Base-by-base conservation (phyloP, 2,797 vertebrate species). In the Cyclura pinguis region DNA sequence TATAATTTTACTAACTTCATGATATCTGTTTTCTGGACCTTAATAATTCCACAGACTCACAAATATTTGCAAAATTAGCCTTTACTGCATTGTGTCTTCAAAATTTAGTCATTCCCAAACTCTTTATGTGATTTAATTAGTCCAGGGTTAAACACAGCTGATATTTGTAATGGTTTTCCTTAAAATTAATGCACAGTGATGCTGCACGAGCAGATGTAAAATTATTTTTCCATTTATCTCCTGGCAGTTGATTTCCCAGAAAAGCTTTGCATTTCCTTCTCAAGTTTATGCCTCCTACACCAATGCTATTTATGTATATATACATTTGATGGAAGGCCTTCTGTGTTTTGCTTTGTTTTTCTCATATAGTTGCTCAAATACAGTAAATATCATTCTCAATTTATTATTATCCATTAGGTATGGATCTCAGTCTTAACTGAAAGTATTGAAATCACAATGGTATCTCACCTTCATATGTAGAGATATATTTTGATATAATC, bases 221-320 rank as follows among this genome's bases (percentile, higher is more conserved):
- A 80, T 72, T 80, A 38, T 38, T 85, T 84, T 77, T 38, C 50
- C 73, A 85, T 89, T 89, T 59, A 80, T 85, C 62, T 72, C 72
- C 27, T 80, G 42, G 1, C 50, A 90, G 35, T 47, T 42, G 62
- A 80, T 90, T 85, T 80, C 76, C 64, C 77, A 86, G 22, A 86
- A 90, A 90, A 82, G 57, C 12, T 52, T 86, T 59, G n/a, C 29
- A 52, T 81, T 86, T 90, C 52, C 32, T 86, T 73, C 80, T 80
- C 55, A 67, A 80, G 27, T 22, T 80, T n/a, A 72, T 90, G 80
- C 55, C n/a, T 80, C 67, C 86, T 16, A 57, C 14, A 74, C 5
- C 6, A 47, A 13, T 24, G 20, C 32, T 88, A 3, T 57, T 29
- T 73, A 42, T 18, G 10, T 12, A 73, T n/a, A 35, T 69, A 80